A percentile compares a stretch with the other conserved stretches of the same genome.
Conservation (phyloP, 92 coral and sea anemone genomes). For the Paragorgia papillata region DNA sequence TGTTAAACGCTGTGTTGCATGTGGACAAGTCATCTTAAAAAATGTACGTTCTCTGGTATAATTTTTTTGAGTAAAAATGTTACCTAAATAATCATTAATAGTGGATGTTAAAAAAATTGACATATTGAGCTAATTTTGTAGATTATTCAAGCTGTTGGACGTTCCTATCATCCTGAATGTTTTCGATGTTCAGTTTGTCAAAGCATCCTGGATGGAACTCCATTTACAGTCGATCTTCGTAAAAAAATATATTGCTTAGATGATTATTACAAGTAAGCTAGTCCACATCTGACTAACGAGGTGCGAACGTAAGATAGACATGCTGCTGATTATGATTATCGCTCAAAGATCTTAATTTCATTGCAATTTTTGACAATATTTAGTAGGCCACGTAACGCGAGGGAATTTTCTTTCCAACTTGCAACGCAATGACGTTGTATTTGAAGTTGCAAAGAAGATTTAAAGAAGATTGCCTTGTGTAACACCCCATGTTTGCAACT, state of each 20-base stretch:
- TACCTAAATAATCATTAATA: no score
- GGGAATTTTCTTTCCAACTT: no score
- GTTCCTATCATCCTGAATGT: conserved; percentile 75
- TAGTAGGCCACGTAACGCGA: no score
- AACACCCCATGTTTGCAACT: no score
- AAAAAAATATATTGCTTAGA: conserved; percentile 67
- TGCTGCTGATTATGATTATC: no score
- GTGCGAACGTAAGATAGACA: no score
- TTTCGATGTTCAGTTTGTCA: conserved; percentile 76
- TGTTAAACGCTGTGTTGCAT: conserved; percentile 61
- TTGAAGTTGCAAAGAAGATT: no score
- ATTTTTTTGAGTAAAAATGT: background rate
- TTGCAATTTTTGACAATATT: no score
- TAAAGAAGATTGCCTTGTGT: no score
- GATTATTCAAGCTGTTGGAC: conserved; percentile 70
- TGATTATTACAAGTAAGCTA: conserved; percentile 72
- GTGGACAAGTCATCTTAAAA: conserved; percentile 59
- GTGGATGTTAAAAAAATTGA: background rate
- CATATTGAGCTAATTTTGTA: conserved; percentile 18
- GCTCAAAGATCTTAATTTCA: no score
- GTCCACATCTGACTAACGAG: no score
- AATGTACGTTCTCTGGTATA: conserved; percentile 34
- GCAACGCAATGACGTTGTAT: no score
- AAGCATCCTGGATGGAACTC: conserved; percentile 69
- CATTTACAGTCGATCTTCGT: conserved; percentile 64